Evolutionary conservation across 1,140 invertebrate genomes (phyloP).

Genomic region (Spodoptera frugiperda): DNA sequence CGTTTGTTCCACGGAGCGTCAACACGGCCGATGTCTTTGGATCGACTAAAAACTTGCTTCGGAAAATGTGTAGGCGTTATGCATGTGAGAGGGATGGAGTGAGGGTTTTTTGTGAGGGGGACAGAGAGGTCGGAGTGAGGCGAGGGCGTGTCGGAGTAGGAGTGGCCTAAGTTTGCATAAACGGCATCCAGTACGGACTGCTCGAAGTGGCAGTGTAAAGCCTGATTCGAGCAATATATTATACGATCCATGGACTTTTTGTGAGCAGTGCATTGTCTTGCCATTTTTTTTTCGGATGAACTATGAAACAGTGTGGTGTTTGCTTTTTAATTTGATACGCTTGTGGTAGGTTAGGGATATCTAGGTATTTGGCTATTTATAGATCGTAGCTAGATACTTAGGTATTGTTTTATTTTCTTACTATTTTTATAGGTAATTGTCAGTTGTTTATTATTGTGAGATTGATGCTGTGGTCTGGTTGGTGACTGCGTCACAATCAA

Average conservation of each 20-base stretch:
- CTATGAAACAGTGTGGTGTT: constrained; percentile 61
- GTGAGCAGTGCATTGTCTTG: constrained; percentile 77
- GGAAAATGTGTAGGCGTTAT: constrained; percentile 78
- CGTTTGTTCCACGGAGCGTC: constrained; percentile 58
- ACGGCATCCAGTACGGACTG: constrained; percentile 35
- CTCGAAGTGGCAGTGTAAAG: constrained; percentile 23
- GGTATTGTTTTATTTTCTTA: neutral
- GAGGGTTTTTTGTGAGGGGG: constrained; percentile 50
- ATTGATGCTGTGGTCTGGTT: no score
- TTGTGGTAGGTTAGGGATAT: constrained; percentile 64
- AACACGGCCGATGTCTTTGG: constrained; percentile 70
- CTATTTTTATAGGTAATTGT: constrained; percentile 1
- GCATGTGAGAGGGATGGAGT: constrained; percentile 65
- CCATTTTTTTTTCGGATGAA: constrained; percentile 70
- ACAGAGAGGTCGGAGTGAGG: constrained; percentile 58
- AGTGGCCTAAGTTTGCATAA: constrained; percentile 79
- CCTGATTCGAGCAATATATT: constrained; percentile 66
- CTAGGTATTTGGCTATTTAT: constrained; percentile 27
- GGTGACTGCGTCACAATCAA: no score
- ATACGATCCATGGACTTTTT: constrained; percentile 71
- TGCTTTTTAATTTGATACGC: constrained; percentile 58
- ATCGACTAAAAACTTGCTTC: constrained; percentile 80
- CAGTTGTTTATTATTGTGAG: neutral
- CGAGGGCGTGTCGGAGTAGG: constrained; percentile 72
- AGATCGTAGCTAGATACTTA: constrained; percentile 24